Base-by-base conservation (phyloP, 2,888 invertebrate species). In the Pimpla rufipes region DNA sequence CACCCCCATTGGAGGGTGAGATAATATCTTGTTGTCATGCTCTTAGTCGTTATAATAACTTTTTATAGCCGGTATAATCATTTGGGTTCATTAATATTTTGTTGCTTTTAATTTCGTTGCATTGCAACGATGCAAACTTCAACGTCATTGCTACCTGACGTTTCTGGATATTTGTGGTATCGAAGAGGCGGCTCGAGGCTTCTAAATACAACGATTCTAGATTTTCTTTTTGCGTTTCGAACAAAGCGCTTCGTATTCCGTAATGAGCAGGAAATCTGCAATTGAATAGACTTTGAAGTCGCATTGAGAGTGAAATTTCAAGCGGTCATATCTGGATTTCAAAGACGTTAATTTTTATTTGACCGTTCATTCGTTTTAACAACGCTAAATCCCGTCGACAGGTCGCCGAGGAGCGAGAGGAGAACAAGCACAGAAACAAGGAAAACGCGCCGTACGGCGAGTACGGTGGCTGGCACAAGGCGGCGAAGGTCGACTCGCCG, bases 381-480 rank as follows among this genome's bases (percentile, higher is more conserved):
- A 57, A 57, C 18, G 18, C 10, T 23, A 18, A 37, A 2, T 62
- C 16, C 8, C 7, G n/a, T 62, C 64, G n/a, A 64, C 64, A 93
- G 93, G 98, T 99, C 90, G 99, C 99, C 0, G 99, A 99, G 93
- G 99, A 99, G 92, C 95, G 99, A 4, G 99, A 99, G 93, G 99
- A 99, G 93, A 98, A 98, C 94, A 99, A 99, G 94, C 96, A 96
- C 89, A 95, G 97, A 91, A 97, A 97, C 94, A 96, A 97, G 91
- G 98, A 97, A 92, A 97, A 97, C 92, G 97, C 97, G 23, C 98
- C 98, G 0, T 98, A 98, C 89, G 98, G 98, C 5, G 97, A 97
- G 90, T 98, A 98, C 91, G 98, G 98, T 16, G 98, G 98, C 23
- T 99, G 99, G 99, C 99, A 99, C 93, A 99, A 99, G 94, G 98